phyloP scores from a whole-genome alignment of 2,888 invertebrate species.

The Meloe dianella region DNA sequence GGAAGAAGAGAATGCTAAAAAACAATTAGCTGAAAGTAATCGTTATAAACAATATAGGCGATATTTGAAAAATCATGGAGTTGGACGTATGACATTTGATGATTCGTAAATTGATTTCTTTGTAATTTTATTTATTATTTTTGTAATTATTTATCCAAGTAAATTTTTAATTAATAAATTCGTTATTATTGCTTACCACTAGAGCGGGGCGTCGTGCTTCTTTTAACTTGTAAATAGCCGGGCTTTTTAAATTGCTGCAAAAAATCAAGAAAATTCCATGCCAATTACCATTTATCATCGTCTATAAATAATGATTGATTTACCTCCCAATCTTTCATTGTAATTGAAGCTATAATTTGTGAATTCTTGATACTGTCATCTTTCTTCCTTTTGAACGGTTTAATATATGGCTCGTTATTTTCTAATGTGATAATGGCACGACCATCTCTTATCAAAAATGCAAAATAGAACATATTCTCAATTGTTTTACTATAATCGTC shows the following conservation, averaged over 20 bases:
- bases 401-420: constrained; percentile 39
- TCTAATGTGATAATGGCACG: constrained; percentile 49
- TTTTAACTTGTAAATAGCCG: constrained; percentile 42
- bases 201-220: not conserved
- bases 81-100: constrained; percentile 90
- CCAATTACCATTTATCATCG: not conserved
- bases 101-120: constrained; percentile 65
- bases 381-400: constrained; percentile 45
- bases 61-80: constrained; percentile 89
- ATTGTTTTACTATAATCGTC: constrained; percentile 65
- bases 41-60: constrained; percentile 88
- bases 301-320: too few relatives aligned
- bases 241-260: constrained; percentile 44
- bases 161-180: not conserved
- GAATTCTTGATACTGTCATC: constrained; percentile 55
- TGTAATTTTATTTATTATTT: constrained; percentile 9
- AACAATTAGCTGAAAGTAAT: constrained; percentile 83
- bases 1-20: constrained; percentile 85
- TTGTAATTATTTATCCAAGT: constrained; percentile 6
- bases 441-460: constrained; percentile 68
- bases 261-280: constrained; percentile 26
- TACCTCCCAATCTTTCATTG: constrained; percentile 66
- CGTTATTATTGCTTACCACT: not conserved
- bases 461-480: constrained; percentile 70
- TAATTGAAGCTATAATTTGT: constrained; percentile 66